Percentiles rank a stretch among this genome's conserved stretches.
Evolutionary conservation across 2,113 vertebrate species (phyloP).

Genomic region (Furnarius figulus): DNA sequence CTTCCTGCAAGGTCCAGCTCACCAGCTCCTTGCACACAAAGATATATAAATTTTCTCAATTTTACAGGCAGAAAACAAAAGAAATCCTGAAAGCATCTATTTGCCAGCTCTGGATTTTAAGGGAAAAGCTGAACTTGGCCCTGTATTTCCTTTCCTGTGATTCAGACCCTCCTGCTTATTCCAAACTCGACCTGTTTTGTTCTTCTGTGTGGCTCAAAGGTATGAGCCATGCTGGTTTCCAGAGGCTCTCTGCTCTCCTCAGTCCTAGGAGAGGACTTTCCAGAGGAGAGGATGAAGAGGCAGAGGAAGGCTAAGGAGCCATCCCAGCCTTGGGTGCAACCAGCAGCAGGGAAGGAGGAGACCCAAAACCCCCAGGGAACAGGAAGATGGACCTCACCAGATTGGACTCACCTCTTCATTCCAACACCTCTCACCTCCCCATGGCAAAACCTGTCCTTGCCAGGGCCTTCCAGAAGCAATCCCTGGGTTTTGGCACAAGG

Average conservation of each 20-base stretch:
- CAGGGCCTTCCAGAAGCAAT: background rate
- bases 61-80: background rate
- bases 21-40: background rate
- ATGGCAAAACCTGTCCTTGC: background rate
- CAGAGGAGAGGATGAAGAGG: background rate
- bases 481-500: background rate
- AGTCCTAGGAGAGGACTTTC: background rate
- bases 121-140: background rate
- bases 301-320: background rate
- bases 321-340: background rate
- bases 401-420: background rate
- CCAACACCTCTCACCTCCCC: background rate
- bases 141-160: background rate
- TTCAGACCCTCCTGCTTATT: background rate
- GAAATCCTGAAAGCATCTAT: background rate
- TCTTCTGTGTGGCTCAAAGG: fast-evolving
- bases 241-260: background rate
- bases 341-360: background rate
- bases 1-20: background rate
- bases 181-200: background rate
- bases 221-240: background rate
- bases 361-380: background rate
- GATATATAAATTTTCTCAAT: background rate
- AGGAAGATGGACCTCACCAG: background rate
- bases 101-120: background rate